phyloP scores from a whole-genome alignment of 2,888 invertebrate genomes.

The Stenolophus ochropezus region DNA sequence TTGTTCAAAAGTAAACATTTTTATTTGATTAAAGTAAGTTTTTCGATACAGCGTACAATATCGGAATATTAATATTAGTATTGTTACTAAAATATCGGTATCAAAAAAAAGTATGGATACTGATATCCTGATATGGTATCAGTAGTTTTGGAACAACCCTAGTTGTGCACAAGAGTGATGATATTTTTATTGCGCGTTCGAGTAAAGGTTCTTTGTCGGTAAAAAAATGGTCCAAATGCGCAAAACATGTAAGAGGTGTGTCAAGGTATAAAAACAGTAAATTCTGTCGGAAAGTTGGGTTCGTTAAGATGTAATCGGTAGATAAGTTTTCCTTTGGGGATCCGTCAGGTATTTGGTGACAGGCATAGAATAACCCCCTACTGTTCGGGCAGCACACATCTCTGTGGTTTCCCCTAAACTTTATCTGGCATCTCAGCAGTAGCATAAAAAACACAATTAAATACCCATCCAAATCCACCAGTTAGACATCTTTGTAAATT shows the following conservation, averaged over 20 bases:
- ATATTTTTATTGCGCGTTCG: too few species aligned
- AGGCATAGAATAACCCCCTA: conserved; percentile 26
- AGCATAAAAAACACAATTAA: neutral
- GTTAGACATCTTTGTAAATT: conserved; percentile 8
- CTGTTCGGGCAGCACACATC: conserved; percentile 24
- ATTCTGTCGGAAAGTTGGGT: neutral
- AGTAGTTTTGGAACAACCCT: too few species aligned
- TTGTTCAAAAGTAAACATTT: too few species aligned
- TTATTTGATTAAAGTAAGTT: too few species aligned
- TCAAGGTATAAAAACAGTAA: neutral
- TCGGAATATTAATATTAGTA: too few species aligned
- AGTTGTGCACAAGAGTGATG: too few species aligned
- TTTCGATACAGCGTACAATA: too few species aligned
- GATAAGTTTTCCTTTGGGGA: neutral
- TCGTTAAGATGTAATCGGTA: neutral
- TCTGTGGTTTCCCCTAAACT: neutral
- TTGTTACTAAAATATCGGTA: too few species aligned
- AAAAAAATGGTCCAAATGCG: neutral
- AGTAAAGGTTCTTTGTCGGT: neutral
- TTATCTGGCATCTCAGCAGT: neutral
- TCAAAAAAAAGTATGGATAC: too few species aligned
- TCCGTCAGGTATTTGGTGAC: conserved; percentile 24
- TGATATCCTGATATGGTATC: too few species aligned
- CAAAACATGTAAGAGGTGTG: neutral
- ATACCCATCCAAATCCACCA: neutral